Conservation (phyloP, 2,797 vertebrate genomes). For the Acestrorhynchus altus region DNA sequence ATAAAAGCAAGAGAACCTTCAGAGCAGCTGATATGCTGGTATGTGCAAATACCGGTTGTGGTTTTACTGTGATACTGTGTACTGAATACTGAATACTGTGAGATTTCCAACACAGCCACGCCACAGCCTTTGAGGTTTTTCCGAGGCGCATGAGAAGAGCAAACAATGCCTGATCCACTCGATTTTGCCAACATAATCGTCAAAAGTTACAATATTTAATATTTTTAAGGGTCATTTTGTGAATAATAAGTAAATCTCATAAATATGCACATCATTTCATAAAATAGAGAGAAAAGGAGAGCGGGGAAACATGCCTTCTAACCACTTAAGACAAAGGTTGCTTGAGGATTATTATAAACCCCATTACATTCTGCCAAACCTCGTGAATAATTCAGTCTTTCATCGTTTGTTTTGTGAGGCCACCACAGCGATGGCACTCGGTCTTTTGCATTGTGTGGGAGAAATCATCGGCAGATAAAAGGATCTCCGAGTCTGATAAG, state of each 20-base stretch:
- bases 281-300: neutral
- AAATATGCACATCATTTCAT: neutral
- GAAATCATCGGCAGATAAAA: constrained; percentile 61
- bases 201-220: neutral
- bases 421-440: constrained; percentile 46
- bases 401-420: constrained; percentile 13
- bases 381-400: neutral
- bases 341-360: neutral
- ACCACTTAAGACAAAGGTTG: neutral
- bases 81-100: too few relatives aligned
- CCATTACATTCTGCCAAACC: neutral
- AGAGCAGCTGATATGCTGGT: neutral
- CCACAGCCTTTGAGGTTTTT: neutral
- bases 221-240: constrained; percentile 4
- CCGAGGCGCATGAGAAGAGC: neutral
- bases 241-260: neutral
- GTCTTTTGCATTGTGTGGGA: constrained; percentile 71
- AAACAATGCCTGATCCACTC: too few relatives aligned
- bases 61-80: too few relatives aligned
- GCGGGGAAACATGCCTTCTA: neutral
- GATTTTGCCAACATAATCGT: neutral
- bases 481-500: constrained; percentile 61
- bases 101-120: neutral
- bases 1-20: too few relatives aligned
- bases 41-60: neutral